phyloP scores from a whole-genome alignment of 1,140 invertebrate genomes.

The Alviniconcha marisindica region DNA sequence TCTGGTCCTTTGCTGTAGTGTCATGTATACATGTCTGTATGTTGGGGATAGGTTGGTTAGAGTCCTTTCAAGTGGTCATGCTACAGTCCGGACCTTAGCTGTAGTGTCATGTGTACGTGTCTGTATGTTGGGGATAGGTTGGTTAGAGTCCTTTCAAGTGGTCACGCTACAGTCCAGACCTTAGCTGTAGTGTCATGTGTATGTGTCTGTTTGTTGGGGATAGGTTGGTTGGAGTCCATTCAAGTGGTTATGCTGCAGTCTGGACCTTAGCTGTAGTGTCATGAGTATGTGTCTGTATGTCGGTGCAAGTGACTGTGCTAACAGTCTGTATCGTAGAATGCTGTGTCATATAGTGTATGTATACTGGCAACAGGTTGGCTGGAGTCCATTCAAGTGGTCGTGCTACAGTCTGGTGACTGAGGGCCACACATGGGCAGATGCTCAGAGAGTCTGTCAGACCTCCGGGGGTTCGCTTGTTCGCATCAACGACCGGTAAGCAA shows the following conservation, averaged over 20 bases:
- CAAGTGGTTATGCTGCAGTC: too few relatives aligned
- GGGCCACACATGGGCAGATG: constrained; percentile 44
- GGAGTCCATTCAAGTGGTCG: constrained; percentile 52
- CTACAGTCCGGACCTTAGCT: too few relatives aligned
- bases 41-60: too few relatives aligned
- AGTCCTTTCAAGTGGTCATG: too few relatives aligned
- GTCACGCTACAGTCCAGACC: too few relatives aligned
- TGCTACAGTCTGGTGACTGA: constrained; percentile 57
- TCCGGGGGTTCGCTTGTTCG: constrained; percentile 53
- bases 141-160: too few relatives aligned
- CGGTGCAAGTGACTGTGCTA: too few relatives aligned
- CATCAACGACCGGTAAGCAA: constrained; percentile 55
- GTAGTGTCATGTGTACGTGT: neutral
- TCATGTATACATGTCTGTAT: neutral
- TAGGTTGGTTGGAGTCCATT: too few relatives aligned
- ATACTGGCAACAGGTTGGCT: constrained; percentile 48
- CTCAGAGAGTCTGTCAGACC: constrained; percentile 46
- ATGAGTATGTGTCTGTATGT: neutral
- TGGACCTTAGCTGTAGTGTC: neutral
- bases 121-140: neutral
- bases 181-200: neutral
- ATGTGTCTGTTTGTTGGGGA: neutral
- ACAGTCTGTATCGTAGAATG: too few relatives aligned
- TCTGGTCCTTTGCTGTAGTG: too few relatives aligned
- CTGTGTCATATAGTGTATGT: neutral